Evolutionary conservation across 1,140 invertebrate species (phyloP).

Genomic region (Macrobrachium nipponense): DNA sequence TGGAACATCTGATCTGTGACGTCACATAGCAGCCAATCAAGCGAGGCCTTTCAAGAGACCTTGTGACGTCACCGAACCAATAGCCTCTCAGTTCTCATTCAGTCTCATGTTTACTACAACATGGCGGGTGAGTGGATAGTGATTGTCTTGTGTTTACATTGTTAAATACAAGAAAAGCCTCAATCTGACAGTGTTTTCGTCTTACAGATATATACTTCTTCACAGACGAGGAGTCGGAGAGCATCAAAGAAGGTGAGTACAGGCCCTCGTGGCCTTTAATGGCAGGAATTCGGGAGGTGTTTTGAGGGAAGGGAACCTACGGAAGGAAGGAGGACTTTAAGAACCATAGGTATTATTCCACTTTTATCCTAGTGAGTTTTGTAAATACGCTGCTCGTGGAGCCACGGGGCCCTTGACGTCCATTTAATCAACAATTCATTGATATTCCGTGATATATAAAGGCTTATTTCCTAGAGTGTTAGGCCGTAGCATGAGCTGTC

Average conservation of each 20-base stretch:
- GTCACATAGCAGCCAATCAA: no score
- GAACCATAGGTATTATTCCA: no score
- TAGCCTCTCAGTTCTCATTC: slow-evolving; percentile 1
- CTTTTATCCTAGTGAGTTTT: no score
- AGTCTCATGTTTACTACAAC: slow-evolving; percentile 56
- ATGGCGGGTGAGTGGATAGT: slow-evolving; percentile 57
- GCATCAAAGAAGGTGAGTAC: slow-evolving; percentile 60
- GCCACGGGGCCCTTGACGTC: no score
- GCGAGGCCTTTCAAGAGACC: no score
- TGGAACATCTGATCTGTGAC: no score
- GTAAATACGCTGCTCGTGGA: no score
- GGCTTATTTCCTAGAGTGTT: no score
- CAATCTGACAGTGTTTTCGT: slow-evolving; percentile 54
- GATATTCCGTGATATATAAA: no score
- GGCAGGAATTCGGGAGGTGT: not conserved
- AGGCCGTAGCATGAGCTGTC: no score
- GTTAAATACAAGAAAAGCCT: slow-evolving; percentile 37
- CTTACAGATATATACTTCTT: slow-evolving; percentile 60
- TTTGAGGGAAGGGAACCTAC: slow-evolving; percentile 6
- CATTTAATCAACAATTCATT: no score
- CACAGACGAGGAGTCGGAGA: slow-evolving; percentile 60
- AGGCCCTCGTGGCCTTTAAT: not conserved
- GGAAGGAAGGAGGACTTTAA: no score
- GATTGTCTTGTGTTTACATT: slow-evolving; percentile 48
- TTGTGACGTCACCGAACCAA: not conserved